These are phyloP conservation scores for Catocala nupta DNA, from an alignment of 2,888 invertebrate genomes.

Conservation along the genomic window DNA sequence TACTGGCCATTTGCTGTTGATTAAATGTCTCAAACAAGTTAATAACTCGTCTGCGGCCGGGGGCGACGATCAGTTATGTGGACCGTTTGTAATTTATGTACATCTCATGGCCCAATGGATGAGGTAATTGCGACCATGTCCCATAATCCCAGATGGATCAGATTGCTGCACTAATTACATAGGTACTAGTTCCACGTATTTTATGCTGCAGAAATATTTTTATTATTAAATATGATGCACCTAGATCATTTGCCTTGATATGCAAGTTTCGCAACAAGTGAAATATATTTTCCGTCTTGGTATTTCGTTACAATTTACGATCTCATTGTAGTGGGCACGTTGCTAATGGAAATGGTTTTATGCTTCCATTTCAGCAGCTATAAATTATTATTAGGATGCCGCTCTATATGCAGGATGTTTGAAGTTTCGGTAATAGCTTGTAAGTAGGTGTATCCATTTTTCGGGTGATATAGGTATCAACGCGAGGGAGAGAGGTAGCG, in stretches of 20 bases:
- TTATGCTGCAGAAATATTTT: constrained; percentile 13
- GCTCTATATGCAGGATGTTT: no score
- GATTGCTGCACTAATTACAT: constrained; percentile 35
- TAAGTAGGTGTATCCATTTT: constrained; percentile 38
- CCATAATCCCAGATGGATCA: constrained; percentile 46
- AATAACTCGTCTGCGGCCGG: constrained; percentile 48
- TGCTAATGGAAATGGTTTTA: constrained; percentile 60
- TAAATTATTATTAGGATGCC: constrained; percentile 52
- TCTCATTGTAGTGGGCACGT: constrained; percentile 47
- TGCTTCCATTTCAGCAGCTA: constrained; percentile 49
- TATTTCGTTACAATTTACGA: constrained; percentile 57
- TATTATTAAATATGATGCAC: constrained; percentile 49
- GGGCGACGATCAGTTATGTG: constrained; percentile 42
- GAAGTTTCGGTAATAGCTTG: constrained; percentile 47
- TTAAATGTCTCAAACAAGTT: constrained; percentile 50
- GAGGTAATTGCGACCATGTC: constrained; percentile 62
- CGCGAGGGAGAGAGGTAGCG: constrained; percentile 60
- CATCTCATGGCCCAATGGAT: constrained; percentile 64
- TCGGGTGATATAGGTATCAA: constrained; percentile 26
- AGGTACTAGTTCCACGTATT: constrained; percentile 18
- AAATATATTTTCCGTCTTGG: constrained; percentile 53
- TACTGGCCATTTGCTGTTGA: constrained; percentile 13
- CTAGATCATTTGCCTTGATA: constrained; percentile 47
- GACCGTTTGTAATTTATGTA: constrained; percentile 61
- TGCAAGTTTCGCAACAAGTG: constrained; percentile 55